Evolutionary conservation across 2,797 vertebrate species (phyloP).

Genomic region (Onychomys leucogaster): DNA sequence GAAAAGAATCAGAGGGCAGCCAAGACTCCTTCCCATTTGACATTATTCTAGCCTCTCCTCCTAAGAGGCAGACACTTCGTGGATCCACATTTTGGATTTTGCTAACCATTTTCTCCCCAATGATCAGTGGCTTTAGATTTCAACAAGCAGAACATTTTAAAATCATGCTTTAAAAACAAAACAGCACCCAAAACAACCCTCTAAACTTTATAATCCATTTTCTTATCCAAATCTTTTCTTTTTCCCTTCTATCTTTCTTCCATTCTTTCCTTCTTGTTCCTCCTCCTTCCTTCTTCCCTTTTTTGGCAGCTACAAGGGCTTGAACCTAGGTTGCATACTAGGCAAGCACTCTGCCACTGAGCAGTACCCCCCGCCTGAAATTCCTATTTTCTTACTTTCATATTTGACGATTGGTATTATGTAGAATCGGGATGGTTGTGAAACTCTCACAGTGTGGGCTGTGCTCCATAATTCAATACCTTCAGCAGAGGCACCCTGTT

Average conservation of each 20-base stretch:
- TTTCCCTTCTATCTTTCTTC: neutral
- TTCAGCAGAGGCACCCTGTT: neutral
- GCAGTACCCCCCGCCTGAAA: neutral
- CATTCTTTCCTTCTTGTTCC: neutral
- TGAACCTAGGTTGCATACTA: neutral
- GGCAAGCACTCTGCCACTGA: neutral
- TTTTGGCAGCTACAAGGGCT: neutral
- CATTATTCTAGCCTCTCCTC: constrained; percentile 34
- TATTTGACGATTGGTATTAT: neutral
- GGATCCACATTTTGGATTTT: neutral
- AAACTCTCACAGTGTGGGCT: neutral
- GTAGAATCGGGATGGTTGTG: neutral
- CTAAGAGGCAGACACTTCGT: neutral
- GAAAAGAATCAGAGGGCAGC: constrained; percentile 80
- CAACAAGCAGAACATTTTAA: neutral
- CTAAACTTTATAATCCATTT: neutral
- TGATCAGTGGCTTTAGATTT: constrained; percentile 3
- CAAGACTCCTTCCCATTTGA: constrained; percentile 79
- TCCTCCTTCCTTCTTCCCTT: no score
- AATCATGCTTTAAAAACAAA: neutral
- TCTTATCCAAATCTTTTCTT: neutral
- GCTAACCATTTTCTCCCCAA: constrained; percentile 38
- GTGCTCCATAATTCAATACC: neutral
- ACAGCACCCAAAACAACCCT: neutral
- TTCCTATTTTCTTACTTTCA: constrained; percentile 1